phyloP scores from a whole-genome alignment of 2,113 vertebrate genomes.

The Erythrolamprus reginae region DNA sequence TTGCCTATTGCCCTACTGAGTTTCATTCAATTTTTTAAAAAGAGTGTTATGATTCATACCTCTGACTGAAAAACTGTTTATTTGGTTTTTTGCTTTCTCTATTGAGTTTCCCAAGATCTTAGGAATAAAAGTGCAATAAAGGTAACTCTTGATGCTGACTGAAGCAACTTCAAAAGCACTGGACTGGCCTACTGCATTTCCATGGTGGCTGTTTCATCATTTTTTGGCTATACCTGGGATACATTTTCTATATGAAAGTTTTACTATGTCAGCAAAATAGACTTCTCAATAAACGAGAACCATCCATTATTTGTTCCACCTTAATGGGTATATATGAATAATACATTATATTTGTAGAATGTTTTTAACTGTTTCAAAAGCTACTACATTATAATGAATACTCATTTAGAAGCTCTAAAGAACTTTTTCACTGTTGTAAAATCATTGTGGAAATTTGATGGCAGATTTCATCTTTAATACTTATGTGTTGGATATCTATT shows the following conservation, averaged over 20 bases:
- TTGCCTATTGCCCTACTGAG: neutral
- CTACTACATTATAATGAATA: neutral
- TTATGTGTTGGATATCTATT: neutral
- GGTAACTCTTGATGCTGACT: neutral
- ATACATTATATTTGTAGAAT: slow-evolving; percentile 14
- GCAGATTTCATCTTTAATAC: neutral
- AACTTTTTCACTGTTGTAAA: neutral
- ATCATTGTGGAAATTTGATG: neutral
- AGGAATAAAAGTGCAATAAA: neutral
- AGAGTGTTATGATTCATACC: neutral
- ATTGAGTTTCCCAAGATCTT: neutral
- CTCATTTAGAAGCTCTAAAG: neutral
- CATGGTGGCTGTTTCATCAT: neutral
- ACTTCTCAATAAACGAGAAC: neutral
- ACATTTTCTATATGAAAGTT: neutral
- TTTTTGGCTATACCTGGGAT: neutral
- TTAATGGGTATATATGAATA: slow-evolving; percentile 27
- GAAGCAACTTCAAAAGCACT: neutral
- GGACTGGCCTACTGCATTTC: neutral
- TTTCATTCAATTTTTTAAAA: neutral
- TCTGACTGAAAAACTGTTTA: neutral
- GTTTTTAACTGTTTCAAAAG: slow-evolving; percentile 17
- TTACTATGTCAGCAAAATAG: neutral
- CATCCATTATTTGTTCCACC: slow-evolving; percentile 14
- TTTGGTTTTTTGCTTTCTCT: neutral